Evolutionary conservation across 2,888 invertebrate genomes (phyloP), one percentile per base, ranked within the genome.

Genomic region (Perithous albicinctus): DNA sequence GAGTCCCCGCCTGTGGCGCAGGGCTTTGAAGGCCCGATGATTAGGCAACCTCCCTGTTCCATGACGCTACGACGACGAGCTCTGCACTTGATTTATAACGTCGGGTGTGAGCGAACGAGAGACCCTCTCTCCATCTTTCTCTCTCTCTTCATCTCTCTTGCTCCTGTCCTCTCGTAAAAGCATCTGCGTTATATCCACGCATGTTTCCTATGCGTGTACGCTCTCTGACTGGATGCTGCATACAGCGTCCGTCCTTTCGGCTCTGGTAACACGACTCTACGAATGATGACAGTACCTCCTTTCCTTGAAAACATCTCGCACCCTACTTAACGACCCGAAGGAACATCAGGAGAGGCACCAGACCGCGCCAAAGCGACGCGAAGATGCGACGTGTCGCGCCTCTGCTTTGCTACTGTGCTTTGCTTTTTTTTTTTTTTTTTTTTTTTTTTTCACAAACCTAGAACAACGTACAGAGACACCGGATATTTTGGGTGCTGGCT

Each of bases 151-250:
- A 5, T n/a, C 23, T 61, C 59, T 61, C 76, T 38, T 38, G 2
- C 48, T n/a, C 32, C 23, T 66, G 26, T 43, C 35, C 64, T 78
- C 70, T 74, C 73, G 74, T 75, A 73, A 80, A 78, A 82, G 78
- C 85, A 83, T 84, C 84, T 85, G 85, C 77, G 74, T 82, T 84
- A 41, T 85, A 72, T 85, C 80, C 59, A 51, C 67, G 35, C 26
- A 15, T 46, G 26, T 75, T 64, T n/a, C n/a, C n/a, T n/a, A n/a
- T n/a, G n/a, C 41, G 56, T 70, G 7, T 56, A 43, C 38, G 20
- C 48, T 64, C 63, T 48, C 10, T 12, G 6, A 32, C 1, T 10
- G 35, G n/a, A n/a, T 67, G 48, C 29, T 46, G 18, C 41, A 56
- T 43, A 56, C n/a, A n/a, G n/a, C 64, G 63, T 77, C 61, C 51